Base-by-base conservation (phyloP, 2,113 vertebrate genomes). In the Indicator maculatus region DNA sequence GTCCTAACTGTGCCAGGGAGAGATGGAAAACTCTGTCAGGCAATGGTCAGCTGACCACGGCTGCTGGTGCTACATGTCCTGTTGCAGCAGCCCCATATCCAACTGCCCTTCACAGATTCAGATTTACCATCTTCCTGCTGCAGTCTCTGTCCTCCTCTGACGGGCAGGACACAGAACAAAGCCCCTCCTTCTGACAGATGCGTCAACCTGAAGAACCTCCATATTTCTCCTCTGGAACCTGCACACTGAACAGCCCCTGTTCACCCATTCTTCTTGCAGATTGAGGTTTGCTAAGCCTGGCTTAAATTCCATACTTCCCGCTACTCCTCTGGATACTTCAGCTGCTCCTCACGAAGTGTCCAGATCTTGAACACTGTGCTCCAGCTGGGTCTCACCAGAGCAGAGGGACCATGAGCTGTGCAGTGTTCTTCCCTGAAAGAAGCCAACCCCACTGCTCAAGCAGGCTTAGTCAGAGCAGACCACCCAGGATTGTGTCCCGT, bases 251-350 rank as follows among this genome's bases (percentile, higher is more conserved):
- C 26, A 70, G 56, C 14, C 56, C 18, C 28, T 55, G 36, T 27
- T 77, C 45, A 81, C 70, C 56, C 39, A 12, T 9, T 38, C 33
- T 78, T 77, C 47, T 67, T 8, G 1, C 30, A 31, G 76, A 8
- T 36, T 47, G 9, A 31, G 27, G 26, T 53, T 53, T 86, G 27
- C 74, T 53, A 78, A 78, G 27, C 28, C 31, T 23, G 55, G n/a
- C 44, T 64, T 64, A 45, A 41, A 41, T 20, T 31, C 81, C 38
- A 52, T n/a, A 26, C 27, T n/a, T 53, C 76, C 74, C 77, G 31
- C 65, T 61, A 70, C 70, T 92, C 41, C 64, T 59, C 44, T 85
- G 6, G 79, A 64, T 82, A 74, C 7, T 84, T 69, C 81, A 81
- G 2, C 10, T 28, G 17, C 63, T 88, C n/a, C 63, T 90, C 66